Evolutionary conservation across 2,888 invertebrate genomes (phyloP).

Genomic region (Gastracanthus pulcherrimus): DNA sequence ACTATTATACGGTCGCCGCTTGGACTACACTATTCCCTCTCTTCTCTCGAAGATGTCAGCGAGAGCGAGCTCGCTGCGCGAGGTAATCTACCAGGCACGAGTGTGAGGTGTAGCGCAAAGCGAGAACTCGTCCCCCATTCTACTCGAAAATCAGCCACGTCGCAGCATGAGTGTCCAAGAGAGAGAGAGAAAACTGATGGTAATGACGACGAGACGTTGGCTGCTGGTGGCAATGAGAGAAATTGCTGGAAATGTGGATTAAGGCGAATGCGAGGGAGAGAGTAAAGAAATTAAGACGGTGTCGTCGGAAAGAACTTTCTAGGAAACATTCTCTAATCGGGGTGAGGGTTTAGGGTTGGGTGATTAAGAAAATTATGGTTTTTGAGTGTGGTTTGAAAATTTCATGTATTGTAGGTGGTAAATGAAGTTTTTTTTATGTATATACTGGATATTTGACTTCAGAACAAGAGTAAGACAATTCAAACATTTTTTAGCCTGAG

Average conservation of each 20-base stretch:
- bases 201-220: background rate
- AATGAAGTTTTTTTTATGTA: too few relatives aligned
- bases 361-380: background rate
- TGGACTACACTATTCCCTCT: background rate
- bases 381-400: too few relatives aligned
- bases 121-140: too few relatives aligned
- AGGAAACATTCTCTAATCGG: background rate
- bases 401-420: too few relatives aligned
- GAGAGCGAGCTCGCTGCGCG: background rate
- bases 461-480: too few relatives aligned
- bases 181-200: too few relatives aligned
- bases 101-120: too few relatives aligned
- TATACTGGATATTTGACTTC: too few relatives aligned
- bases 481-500: too few relatives aligned
- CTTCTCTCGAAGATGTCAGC: background rate
- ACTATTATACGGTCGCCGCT: too few relatives aligned
- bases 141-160: slow-evolving; percentile 29
- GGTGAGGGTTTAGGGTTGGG: background rate
- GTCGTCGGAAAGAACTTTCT: background rate
- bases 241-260: background rate
- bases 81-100: slow-evolving; percentile 31
- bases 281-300: background rate
- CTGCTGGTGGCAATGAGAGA: background rate
- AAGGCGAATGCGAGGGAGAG: background rate
- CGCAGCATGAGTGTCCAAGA: background rate